phyloP scores from a whole-genome alignment of 1,140 invertebrate species.

The Riptortus pedestris region DNA sequence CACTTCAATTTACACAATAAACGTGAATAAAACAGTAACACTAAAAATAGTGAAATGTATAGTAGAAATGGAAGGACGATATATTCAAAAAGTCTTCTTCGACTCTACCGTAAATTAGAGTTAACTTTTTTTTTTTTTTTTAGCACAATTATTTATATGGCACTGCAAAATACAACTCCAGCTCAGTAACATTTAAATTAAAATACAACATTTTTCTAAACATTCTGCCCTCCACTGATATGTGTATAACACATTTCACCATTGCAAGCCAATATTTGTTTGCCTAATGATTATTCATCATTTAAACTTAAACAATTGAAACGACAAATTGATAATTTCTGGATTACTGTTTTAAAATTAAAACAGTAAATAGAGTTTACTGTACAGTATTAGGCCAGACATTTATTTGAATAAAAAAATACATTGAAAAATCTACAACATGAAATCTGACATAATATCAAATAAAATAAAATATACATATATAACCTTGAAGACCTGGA shows the following conservation, averaged over 20 bases:
- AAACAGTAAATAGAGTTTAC: too few relatives aligned
- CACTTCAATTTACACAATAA: background rate
- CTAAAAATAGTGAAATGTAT: background rate
- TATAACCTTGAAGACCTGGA: slow-evolving; percentile 15
- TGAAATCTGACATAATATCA: slow-evolving; percentile 9
- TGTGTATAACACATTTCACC: too few relatives aligned
- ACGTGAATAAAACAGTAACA: slow-evolving; percentile 22
- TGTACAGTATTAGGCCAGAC: slow-evolving; percentile 16
- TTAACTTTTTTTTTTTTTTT: background rate
- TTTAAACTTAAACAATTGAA: too few relatives aligned
- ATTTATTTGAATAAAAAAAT: slow-evolving; percentile 22
- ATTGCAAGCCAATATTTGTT: too few relatives aligned
- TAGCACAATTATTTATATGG: slow-evolving; percentile 1
- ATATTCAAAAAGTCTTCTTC: slow-evolving; percentile 8
- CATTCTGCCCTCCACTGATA: background rate
- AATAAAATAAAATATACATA: slow-evolving; percentile 15
- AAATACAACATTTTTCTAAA: background rate
- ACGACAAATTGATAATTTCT: too few relatives aligned
- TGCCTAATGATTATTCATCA: too few relatives aligned
- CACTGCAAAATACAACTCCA: slow-evolving; percentile 4
- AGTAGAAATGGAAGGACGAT: slow-evolving; percentile 4
- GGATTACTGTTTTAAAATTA: too few relatives aligned
- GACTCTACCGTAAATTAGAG: background rate
- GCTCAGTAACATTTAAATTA: background rate
- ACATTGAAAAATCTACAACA: slow-evolving; percentile 20